Evolutionary conservation across 2,113 vertebrate species (phyloP).

Genomic region (Epinephelus cyanopodus): DNA sequence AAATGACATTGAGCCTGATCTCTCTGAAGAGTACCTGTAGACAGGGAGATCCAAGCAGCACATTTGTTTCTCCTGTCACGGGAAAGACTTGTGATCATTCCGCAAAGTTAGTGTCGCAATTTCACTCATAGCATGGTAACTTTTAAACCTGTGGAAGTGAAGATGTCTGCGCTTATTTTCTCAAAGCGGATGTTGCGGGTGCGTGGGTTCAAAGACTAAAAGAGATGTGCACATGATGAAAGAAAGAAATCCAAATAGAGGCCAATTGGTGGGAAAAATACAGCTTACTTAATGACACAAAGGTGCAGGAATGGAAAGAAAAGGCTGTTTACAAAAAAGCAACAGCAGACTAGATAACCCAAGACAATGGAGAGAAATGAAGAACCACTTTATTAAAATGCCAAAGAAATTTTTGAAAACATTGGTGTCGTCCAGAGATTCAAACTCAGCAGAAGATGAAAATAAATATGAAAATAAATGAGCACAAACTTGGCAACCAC

Average conservation of each 20-base stretch:
- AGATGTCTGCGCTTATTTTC: neutral
- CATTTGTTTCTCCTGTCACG: neutral
- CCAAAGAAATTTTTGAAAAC: no score
- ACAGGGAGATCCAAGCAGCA: conserved; percentile 4
- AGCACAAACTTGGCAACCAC: neutral
- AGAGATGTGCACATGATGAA: neutral
- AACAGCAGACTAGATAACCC: neutral
- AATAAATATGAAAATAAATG: conserved; percentile 4
- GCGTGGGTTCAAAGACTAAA: conserved; percentile 27
- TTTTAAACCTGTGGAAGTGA: conserved; percentile 10
- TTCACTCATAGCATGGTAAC: neutral
- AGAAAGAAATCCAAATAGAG: conserved; percentile 11
- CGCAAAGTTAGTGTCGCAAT: neutral
- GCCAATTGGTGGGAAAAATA: neutral
- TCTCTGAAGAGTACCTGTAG: neutral
- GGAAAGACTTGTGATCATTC: neutral
- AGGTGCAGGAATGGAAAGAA: neutral
- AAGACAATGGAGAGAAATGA: neutral
- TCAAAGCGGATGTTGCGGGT: conserved; percentile 2
- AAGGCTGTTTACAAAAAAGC: neutral
- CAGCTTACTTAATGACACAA: conserved; percentile 1
- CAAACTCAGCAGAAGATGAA: conserved; percentile 7
- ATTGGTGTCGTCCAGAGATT: neutral
- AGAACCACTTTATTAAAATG: neutral
- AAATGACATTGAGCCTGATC: conserved; percentile 30